Conservation (phyloP, 2,888 invertebrate genomes). For the Coecobrya sp. region DNA sequence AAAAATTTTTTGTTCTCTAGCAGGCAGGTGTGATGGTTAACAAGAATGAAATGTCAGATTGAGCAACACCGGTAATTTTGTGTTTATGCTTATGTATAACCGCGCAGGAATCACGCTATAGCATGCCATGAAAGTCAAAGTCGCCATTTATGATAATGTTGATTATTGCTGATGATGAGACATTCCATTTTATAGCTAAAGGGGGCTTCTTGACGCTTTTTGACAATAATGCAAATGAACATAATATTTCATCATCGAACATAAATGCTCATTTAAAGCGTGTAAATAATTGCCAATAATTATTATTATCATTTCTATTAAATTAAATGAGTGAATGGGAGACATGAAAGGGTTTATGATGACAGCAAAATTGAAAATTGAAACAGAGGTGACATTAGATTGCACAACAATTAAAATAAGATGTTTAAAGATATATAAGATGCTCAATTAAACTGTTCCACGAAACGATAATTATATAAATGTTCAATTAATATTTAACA, state of each 20-base stretch:
- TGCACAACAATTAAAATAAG: neutral
- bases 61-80: conserved; percentile 45
- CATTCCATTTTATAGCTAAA: neutral
- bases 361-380: conserved; percentile 4
- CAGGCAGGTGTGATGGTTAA: neutral
- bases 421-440: neutral
- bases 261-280: conserved; percentile 57
- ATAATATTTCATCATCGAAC: conserved; percentile 27
- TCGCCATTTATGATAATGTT: conserved; percentile 13
- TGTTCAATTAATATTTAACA: neutral
- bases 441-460: conserved; percentile 23
- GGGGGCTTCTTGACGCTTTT: neutral
- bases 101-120: conserved; percentile 60
- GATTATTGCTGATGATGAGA: no score
- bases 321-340: neutral
- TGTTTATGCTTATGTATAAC: no score
- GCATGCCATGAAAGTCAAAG: conserved; percentile 69
- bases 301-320: conserved; percentile 10
- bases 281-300: conserved; percentile 56
- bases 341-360: conserved; percentile 3
- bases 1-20: neutral
- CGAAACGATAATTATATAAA: neutral
- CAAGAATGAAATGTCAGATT: conserved; percentile 19
- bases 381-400: neutral
- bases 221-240: conserved; percentile 25